These are phyloP conservation scores for Mormyrus hasselquistii DNA, from an alignment of 2,797 vertebrate genomes.

Conservation along the genomic window DNA sequence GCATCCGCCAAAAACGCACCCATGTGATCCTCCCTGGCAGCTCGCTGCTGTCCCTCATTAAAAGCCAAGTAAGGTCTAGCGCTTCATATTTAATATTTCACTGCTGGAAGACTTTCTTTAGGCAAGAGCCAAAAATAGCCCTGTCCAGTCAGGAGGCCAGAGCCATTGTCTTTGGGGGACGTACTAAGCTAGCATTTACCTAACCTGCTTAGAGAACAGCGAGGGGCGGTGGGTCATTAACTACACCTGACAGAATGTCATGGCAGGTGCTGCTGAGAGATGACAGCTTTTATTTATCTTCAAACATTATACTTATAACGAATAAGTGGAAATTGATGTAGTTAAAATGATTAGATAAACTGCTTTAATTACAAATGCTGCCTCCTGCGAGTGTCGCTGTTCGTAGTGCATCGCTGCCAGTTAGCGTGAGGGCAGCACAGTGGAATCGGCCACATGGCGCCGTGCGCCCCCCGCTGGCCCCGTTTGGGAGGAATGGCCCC, in stretches of 20 bases:
- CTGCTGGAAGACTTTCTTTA: not conserved
- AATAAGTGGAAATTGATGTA: not conserved
- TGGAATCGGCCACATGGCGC: too few species aligned
- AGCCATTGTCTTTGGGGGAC: not conserved
- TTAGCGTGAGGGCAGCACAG: not conserved
- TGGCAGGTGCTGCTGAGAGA: not conserved
- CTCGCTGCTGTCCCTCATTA: not conserved
- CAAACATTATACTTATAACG: not conserved
- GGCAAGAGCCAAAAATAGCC: not conserved
- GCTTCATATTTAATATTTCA: not conserved
- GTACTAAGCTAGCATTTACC: not conserved
- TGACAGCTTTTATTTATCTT: not conserved
- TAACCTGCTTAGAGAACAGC: not conserved
- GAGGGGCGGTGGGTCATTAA: not conserved
- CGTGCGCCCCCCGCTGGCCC: not conserved
- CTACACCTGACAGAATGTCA: not conserved
- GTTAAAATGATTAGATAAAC: conserved; percentile 5
- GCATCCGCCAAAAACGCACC: not conserved
- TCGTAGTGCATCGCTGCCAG: not conserved
- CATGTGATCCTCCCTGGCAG: not conserved
- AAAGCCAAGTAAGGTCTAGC: not conserved
- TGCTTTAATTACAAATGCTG: not conserved
- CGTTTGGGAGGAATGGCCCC: not conserved
- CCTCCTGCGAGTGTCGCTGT: not conserved
- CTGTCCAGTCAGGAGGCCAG: not conserved